Evolutionary conservation across 2,113 vertebrate genomes (phyloP).

Genomic region (Thermophis baileyi): DNA sequence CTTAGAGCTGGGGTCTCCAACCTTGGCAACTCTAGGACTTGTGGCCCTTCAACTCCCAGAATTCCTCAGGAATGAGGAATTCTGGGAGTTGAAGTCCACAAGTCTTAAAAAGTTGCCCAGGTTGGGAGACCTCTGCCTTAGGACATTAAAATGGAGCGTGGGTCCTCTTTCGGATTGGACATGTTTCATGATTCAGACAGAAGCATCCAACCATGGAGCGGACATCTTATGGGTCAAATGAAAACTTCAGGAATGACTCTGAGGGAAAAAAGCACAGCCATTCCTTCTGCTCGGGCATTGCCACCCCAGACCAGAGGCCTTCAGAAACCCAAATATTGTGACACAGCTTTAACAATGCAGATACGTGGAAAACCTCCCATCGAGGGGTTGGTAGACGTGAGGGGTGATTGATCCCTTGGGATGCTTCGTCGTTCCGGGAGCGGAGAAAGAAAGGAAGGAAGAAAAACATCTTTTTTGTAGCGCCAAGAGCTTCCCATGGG

Average conservation of each 20-base stretch:
- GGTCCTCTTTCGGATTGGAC: constrained; percentile 19
- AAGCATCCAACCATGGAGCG: constrained; percentile 40
- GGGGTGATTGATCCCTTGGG: constrained; percentile 30
- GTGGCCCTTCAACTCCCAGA: neutral
- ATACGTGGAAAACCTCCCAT: constrained; percentile 31
- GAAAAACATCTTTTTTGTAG: neutral
- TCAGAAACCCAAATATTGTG: constrained; percentile 50
- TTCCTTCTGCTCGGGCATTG: constrained; percentile 63
- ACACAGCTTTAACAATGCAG: constrained; percentile 51
- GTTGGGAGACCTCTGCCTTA: neutral
- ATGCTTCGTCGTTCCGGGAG: constrained; percentile 23
- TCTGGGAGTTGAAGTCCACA: neutral
- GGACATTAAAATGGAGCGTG: constrained; percentile 33
- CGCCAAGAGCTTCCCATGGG: constrained; percentile 15
- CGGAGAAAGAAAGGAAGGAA: neutral
- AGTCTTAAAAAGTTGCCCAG: neutral
- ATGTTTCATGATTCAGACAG: constrained; percentile 56
- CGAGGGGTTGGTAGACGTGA: neutral
- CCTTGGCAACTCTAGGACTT: neutral
- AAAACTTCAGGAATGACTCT: constrained; percentile 51
- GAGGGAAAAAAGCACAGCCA: constrained; percentile 47
- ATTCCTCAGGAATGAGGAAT: neutral
- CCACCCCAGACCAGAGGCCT: constrained; percentile 60
- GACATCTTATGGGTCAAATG: neutral
- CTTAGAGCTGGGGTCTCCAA: neutral